A percentile compares a stretch with the other conserved stretches of the same genome.
phyloP scores from a whole-genome alignment of 92 coral and sea anemone genomes.

The Palythoa heliodiscus region DNA sequence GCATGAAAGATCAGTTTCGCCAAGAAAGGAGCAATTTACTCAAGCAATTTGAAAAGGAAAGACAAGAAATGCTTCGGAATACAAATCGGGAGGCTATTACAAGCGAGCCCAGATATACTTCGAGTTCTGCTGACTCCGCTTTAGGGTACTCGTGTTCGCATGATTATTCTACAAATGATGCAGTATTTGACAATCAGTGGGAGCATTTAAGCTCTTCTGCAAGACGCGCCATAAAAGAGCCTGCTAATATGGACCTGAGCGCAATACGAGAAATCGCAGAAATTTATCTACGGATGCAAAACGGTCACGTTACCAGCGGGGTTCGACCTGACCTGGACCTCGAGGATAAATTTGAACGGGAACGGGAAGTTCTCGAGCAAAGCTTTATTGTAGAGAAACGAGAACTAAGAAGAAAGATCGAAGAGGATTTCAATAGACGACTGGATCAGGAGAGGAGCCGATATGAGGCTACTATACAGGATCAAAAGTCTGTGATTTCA shows the following conservation, averaged over 20 bases:
- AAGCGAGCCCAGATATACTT: slow-evolving; percentile 43
- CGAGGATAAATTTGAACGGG: slow-evolving; percentile 93
- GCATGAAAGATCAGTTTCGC: slow-evolving; percentile 77
- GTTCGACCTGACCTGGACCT: slow-evolving; percentile 92
- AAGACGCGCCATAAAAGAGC: slow-evolving; percentile 25
- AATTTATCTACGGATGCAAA: slow-evolving; percentile 81
- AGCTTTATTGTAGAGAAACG: slow-evolving; percentile 77
- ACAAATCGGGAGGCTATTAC: slow-evolving; percentile 55
- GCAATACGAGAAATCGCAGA: slow-evolving; percentile 86
- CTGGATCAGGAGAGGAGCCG: slow-evolving; percentile 78
- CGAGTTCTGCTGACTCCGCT: slow-evolving; percentile 47
- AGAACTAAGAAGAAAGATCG: slow-evolving; percentile 72
- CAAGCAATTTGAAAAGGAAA: slow-evolving; percentile 73
- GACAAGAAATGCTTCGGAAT: slow-evolving; percentile 58
- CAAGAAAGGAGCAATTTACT: slow-evolving; percentile 64
- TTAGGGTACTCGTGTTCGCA: slow-evolving; percentile 49
- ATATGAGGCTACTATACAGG: slow-evolving; percentile 72
- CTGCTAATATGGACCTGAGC: slow-evolving; percentile 61
- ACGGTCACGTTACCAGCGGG: slow-evolving; percentile 73
- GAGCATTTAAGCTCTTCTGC: slow-evolving; percentile 33
- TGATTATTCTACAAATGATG: slow-evolving; percentile 15
- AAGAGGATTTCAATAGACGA: slow-evolving; percentile 77
- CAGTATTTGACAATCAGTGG: slow-evolving; percentile 44
- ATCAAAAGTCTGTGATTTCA: slow-evolving; percentile 71
- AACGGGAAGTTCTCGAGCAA: slow-evolving; percentile 78